phyloP scores from a whole-genome alignment of 1,140 invertebrate genomes.

The Lordiphosa collinella region DNA sequence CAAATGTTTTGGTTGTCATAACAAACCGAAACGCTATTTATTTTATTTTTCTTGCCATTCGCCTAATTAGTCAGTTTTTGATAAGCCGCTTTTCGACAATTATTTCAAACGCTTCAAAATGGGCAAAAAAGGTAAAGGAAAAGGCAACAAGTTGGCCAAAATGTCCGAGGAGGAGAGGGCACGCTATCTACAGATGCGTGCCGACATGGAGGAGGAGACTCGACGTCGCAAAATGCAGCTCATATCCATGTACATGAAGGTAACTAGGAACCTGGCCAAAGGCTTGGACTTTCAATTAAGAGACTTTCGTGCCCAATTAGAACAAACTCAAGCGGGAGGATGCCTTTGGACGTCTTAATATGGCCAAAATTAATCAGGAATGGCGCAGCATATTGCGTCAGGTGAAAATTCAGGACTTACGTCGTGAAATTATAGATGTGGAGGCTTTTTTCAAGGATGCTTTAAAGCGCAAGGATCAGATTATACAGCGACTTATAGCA shows the following conservation, averaged over 20 bases:
- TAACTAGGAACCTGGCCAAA: slow-evolving; percentile 58
- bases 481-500: slow-evolving; percentile 83
- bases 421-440: slow-evolving; percentile 83
- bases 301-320: slow-evolving; percentile 74
- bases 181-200: slow-evolving; percentile 88
- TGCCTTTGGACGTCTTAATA: slow-evolving; percentile 87
- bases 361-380: slow-evolving; percentile 90
- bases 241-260: slow-evolving; percentile 88
- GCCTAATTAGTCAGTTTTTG: slow-evolving; percentile 45
- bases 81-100: slow-evolving; percentile 40
- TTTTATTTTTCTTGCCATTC: slow-evolving; percentile 24
- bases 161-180: slow-evolving; percentile 90
- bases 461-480: slow-evolving; percentile 84
- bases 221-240: slow-evolving; percentile 87
- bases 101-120: slow-evolving; percentile 67
- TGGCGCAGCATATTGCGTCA: slow-evolving; percentile 88
- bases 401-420: slow-evolving; percentile 87
- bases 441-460: slow-evolving; percentile 67
- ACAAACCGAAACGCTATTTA: slow-evolving; percentile 14
- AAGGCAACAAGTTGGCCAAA: slow-evolving; percentile 87
- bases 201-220: slow-evolving; percentile 89
- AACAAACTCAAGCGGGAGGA: slow-evolving; percentile 90
- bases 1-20: slow-evolving; percentile 13
- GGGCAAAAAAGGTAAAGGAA: slow-evolving; percentile 85
- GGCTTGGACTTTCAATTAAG: too few relatives aligned